Base-by-base conservation (phyloP, 2,888 invertebrate genomes). In the Operophtera brumata region DNA sequence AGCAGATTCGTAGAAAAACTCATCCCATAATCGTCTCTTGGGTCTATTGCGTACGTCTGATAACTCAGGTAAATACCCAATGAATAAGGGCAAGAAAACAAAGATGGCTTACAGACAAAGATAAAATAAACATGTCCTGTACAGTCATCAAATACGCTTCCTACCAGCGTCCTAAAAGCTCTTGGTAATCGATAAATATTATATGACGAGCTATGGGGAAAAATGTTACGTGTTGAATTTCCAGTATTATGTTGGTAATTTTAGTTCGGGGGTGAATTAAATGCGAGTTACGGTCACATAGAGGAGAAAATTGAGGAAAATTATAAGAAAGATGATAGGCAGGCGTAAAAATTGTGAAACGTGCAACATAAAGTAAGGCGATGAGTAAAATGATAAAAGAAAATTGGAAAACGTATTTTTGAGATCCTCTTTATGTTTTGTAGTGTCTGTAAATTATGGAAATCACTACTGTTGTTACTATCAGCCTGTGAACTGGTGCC, bases 191-290 rank as follows among this genome's bases (percentile, higher is more conserved):
- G 25, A 30, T 12, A 4, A 43, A 20, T 49, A 43, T 36, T 49
- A 49, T 36, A 36, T 11, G 28, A 42, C 42, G 13, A 42, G 35
- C 26, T 42, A 49, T 35, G 14, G 6, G 35, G 42, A 28, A 49
- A 42, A 42, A 48, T 13, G 35, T 48, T 12, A 32, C 48, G 35
- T 42, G 48, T 41, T 36, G 13, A 42, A 42, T 49, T 28, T 42
- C 11, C 48, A 28, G 26, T 36, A 13, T 39, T 41, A 14, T 13
- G 20, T 26, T n/a, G 6, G 35, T 45, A 26, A 44, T 42, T 42
- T 42, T 42, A 26, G 40, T 41, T 41, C 26, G 11, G 20, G 20
- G 40, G 26, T 41, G 11, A 41, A 26, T 41, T 26, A 41, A 26
- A 40, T 36, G 13, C 40, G 26, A 25, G 40, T 26, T 26, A 41